Percentiles rank a stretch among this genome's conserved stretches.
Conservation (phyloP, 2,888 invertebrate species). For the Eledone cirrhosa region DNA sequence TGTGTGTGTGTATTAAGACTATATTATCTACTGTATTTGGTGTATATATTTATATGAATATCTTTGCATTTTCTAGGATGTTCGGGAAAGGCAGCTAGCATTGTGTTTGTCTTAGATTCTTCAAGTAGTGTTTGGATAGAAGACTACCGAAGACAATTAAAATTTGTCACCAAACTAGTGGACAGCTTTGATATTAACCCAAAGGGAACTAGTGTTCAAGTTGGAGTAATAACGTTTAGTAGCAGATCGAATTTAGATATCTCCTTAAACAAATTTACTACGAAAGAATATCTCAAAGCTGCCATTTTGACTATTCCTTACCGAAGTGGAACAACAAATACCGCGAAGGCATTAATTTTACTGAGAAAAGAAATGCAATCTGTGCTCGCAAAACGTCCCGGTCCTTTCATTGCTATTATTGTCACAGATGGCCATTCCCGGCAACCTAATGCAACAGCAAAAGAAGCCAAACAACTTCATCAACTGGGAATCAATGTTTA, state of each 20-base stretch:
- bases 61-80: background rate
- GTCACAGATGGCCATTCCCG: slow-evolving; percentile 4
- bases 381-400: background rate
- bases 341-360: background rate
- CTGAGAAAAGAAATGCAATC: background rate
- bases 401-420: background rate
- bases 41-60: too few species aligned
- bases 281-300: background rate
- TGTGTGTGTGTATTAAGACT: too few species aligned
- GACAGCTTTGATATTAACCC: background rate
- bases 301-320: background rate
- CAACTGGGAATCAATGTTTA: background rate
- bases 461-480: slow-evolving; percentile 1
- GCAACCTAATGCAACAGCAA: background rate
- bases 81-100: slow-evolving; percentile 48
- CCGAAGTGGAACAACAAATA: background rate
- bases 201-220: background rate
- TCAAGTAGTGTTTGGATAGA: slow-evolving; percentile 55
- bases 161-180: background rate
- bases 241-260: background rate
- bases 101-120: slow-evolving; percentile 50
- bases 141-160: slow-evolving; percentile 50
- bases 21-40: too few species aligned
- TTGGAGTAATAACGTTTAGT: slow-evolving; percentile 18
- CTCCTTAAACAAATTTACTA: background rate